Evolutionary conservation across 2,888 invertebrate genomes (phyloP), one percentile per base, ranked within the genome.

Genomic region (Tanypteryx hageni): DNA sequence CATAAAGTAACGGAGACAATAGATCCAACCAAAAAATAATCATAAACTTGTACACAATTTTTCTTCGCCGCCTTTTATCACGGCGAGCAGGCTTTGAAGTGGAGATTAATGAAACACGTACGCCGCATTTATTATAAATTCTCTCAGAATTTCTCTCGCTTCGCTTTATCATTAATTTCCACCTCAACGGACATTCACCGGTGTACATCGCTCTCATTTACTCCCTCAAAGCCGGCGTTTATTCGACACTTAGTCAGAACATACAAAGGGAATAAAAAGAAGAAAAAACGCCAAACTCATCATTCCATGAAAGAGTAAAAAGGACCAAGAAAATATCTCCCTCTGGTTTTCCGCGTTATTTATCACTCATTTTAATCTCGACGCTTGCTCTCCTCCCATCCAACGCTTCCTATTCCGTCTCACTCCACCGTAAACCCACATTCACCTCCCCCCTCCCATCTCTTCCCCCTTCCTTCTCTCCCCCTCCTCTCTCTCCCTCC

Each of bases 141-240:
- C 44, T 44, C 44, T 44, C 44, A 5, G 44, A 44, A 44, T 44
- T 44, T 44, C 44, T 44, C 44, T 44, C 44, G 44, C 44, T 44
- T 44, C 44, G 44, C 57, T 83, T 83, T 57, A 57, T 83, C 57
- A 83, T 57, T 83, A 18, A n/a, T 57, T 83, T 83, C 56, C 83
- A 56, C 83, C 83, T 57, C 57, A 18, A 82, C 82, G 31, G 31
- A 31, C 31, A 82, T 7, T 3, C 31, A 31, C 31, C n/a, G 44
- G 83, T 57, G 57, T 59, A 27, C 86, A 86, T 10, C 27, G 27
- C 9, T 61, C 27, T 14, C 59, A 2, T 9, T 64, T 14, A n/a
- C 13, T 14, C 44, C 18, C 31, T 14, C 14, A 86, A 86, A 86
- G 27, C 31, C 27, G 22, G 86, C 10, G 16, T 27, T 59, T 59